These are phyloP conservation scores for Megaptera novaeangliae DNA, from an alignment of 2,113 vertebrate genomes.

Conservation along the genomic window DNA sequence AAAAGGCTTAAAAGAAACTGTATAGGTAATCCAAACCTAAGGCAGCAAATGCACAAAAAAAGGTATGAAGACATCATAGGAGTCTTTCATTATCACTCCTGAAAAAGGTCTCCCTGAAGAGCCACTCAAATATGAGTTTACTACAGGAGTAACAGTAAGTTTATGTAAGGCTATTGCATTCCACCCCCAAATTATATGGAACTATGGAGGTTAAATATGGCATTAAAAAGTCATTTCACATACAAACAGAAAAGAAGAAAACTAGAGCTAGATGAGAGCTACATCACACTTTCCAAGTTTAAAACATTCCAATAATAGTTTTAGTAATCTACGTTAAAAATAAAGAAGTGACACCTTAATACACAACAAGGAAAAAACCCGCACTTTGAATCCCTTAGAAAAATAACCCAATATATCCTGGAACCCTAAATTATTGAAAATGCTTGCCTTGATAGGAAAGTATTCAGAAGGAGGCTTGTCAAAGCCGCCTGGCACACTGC, in stretches of 20 bases:
- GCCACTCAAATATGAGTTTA: neutral
- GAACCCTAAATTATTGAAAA: constrained; percentile 79
- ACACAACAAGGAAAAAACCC: neutral
- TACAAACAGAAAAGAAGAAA: neutral
- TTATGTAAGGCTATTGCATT: neutral
- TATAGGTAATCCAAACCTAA: neutral
- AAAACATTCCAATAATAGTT: constrained; percentile 63
- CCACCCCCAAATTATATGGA: neutral
- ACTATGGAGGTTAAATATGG: neutral
- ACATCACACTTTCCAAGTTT: neutral
- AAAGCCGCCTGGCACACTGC: constrained; percentile 97
- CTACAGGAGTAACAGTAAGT: neutral
- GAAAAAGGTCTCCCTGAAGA: neutral
- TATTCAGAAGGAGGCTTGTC: constrained; percentile 90
- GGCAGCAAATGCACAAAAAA: neutral
- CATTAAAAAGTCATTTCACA: neutral
- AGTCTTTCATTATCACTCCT: neutral
- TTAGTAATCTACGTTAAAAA: constrained; percentile 37
- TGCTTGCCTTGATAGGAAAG: constrained; percentile 95
- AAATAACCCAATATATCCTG: constrained; percentile 67
- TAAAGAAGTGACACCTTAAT: neutral
- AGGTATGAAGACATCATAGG: neutral
- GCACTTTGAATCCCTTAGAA: neutral
- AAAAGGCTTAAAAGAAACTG: neutral
- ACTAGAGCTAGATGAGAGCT: neutral